phyloP scores from a whole-genome alignment of 2,797 vertebrate genomes.

The Enteromius unitaeniatus region DNA sequence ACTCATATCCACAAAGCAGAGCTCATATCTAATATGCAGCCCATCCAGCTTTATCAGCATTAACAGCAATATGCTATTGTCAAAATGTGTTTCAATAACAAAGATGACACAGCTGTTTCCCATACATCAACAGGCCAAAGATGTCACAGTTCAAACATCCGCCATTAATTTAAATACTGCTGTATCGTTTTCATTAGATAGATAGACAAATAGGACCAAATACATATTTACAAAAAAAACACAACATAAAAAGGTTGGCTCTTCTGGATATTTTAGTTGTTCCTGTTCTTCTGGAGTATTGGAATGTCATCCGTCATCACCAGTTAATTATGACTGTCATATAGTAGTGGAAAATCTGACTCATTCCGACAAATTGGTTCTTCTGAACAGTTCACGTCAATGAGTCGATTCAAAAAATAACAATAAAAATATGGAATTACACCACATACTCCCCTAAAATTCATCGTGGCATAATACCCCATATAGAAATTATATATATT shows the following conservation, averaged over 20 bases:
- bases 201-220: neutral
- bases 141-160: neutral
- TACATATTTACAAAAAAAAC: neutral
- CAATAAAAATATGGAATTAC: no score
- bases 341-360: neutral
- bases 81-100: neutral
- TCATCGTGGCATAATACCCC: no score
- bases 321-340: neutral
- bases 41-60: slow-evolving; percentile 14
- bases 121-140: neutral
- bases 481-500: no score
- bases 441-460: no score
- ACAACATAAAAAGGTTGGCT: neutral
- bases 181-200: no score
- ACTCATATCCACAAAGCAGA: slow-evolving; percentile 9
- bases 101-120: slow-evolving; percentile 2
- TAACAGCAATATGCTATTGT: neutral
- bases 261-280: neutral
- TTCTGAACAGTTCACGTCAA: neutral
- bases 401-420: neutral
- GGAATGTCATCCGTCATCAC: neutral
- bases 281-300: neutral
- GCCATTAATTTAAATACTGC: neutral
- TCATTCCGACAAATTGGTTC: neutral
- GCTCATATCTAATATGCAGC: neutral